phyloP scores from a whole-genome alignment of 64 coral and sea anemone genomes.

The Porites australiensis region DNA sequence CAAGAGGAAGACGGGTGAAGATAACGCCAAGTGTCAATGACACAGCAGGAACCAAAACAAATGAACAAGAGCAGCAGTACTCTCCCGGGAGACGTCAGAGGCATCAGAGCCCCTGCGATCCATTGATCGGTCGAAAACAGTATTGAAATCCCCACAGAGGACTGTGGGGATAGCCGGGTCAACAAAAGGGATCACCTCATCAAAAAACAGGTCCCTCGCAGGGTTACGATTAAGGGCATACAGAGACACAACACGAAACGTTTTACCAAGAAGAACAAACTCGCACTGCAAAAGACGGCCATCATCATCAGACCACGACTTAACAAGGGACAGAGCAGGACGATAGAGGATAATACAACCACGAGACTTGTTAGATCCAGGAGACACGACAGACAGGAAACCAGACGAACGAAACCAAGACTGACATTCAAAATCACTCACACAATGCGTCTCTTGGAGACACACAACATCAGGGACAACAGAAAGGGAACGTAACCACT shows the following conservation, averaged over 20 bases:
- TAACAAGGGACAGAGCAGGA: not conserved
- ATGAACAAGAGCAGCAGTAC: not conserved
- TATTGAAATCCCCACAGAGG: not conserved
- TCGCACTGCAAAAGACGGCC: not conserved
- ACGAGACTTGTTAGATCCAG: slow-evolving; percentile 9
- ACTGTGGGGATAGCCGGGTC: not conserved
- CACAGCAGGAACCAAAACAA: not conserved
- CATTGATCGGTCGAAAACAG: not conserved
- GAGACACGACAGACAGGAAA: slow-evolving; percentile 3
- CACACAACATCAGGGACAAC: slow-evolving; percentile 40
- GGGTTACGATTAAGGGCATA: slow-evolving; percentile 44
- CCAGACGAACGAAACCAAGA: slow-evolving; percentile 23
- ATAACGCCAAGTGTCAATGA: not conserved
- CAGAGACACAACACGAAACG: not conserved
- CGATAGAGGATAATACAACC: slow-evolving; percentile 30
- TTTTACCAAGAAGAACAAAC: not conserved
- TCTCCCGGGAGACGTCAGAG: not conserved
- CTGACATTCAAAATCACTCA: not conserved
- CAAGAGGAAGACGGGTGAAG: not conserved
- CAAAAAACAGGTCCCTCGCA: not conserved
- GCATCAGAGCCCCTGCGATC: not conserved
- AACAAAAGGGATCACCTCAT: not conserved
- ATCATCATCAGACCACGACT: not conserved
- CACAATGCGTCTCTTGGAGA: slow-evolving; percentile 50
- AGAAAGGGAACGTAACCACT: not conserved